phyloP scores from a whole-genome alignment of 2,113 vertebrate species.

The Oncorhynchus gorbuscha region DNA sequence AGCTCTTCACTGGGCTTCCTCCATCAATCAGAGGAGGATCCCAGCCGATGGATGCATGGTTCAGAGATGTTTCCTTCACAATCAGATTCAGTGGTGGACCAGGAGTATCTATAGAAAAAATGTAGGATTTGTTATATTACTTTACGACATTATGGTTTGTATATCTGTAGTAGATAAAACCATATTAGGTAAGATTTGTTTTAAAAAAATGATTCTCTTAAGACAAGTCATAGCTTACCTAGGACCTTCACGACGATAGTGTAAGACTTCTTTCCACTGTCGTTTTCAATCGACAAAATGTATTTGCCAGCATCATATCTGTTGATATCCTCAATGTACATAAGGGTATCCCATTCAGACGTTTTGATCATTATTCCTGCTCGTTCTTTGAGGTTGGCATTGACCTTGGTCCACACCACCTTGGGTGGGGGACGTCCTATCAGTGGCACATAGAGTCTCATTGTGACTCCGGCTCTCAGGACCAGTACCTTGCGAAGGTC shows the following conservation, averaged over 20 bases:
- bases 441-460: conserved; percentile 95
- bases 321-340: conserved; percentile 90
- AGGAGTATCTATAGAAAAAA: conserved; percentile 81
- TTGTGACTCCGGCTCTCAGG: conserved; percentile 91
- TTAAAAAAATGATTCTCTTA: background rate
- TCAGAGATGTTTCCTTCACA: conserved; percentile 90
- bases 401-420: conserved; percentile 90
- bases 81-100: conserved; percentile 89
- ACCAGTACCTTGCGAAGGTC: conserved; percentile 92
- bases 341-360: conserved; percentile 91
- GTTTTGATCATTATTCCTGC: conserved; percentile 88
- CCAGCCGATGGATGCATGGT: conserved; percentile 89
- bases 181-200: background rate
- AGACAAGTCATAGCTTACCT: conserved; percentile 73
- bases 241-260: conserved; percentile 94
- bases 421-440: conserved; percentile 94
- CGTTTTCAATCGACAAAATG: conserved; percentile 90
- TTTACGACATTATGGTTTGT: background rate
- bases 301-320: conserved; percentile 98
- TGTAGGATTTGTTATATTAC: background rate
- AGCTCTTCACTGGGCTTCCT: conserved; percentile 93
- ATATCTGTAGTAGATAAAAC: no score
- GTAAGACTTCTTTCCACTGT: conserved; percentile 90
- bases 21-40: conserved; percentile 91
- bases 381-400: conserved; percentile 87